Base-by-base conservation (phyloP, 2,797 vertebrate genomes). In the Syncerus caffer region DNA sequence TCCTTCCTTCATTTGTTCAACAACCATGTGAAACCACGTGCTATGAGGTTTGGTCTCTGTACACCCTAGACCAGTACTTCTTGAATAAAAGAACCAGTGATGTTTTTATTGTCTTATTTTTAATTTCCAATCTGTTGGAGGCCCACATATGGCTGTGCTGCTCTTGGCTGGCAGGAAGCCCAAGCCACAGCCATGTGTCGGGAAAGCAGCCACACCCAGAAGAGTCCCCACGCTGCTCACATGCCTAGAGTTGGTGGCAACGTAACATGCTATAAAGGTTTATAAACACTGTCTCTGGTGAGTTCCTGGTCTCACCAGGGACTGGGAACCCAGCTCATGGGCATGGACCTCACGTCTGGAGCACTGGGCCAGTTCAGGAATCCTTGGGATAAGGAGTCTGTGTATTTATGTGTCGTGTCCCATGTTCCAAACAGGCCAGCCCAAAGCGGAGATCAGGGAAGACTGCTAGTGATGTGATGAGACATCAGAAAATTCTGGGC, bases 281-380 rank as follows among this genome's bases (percentile, higher is more conserved):
- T n/a, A 19, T 16, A 15, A 47, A 3, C 11, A 1, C 7, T 0
- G 11, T 15, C 34, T 31, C 21, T 0, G 3, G n/a, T 42, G 76
- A 3, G 10, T 27, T 45, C 57, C 38, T 5, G 55, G 23, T 2
- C 74, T 80, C 67, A 42, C 42, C 21, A 29, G 0, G 1, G 82
- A 21, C 64, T 27, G 21, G 95, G 25, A 19, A 3, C 27, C 38
- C 4, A 27, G 42, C 76, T 47, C 6, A 0, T 1, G 27, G 57
- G 91, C 12, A 0, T 0, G 6, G 62, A 15, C 21, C 53, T 58
- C n/a, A 4, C 0, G 1, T n/a, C 7, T 6, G 4, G 23, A 16
- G 14, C 53, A 13, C 34, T 17, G 45, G 6, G 13, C 29, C 1
- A 1, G 7, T 13, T 42, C 21, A 16, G 10, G 27, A 50, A n/a